phyloP scores from a whole-genome alignment of 2,888 invertebrate species.

The Poecilobothrus nobilitatus region DNA sequence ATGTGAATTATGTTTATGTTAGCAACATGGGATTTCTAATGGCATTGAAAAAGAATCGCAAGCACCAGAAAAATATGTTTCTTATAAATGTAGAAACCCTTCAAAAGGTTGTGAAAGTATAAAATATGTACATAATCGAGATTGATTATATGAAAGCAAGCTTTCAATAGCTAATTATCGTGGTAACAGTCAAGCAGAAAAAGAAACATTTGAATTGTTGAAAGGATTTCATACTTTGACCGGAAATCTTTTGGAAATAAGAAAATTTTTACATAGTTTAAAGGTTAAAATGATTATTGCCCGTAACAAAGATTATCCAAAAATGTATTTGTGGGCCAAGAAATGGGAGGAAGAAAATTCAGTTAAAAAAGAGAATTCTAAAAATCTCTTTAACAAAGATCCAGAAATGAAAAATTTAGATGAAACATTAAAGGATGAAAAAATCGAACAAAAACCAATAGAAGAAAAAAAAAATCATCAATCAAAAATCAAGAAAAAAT shows the following conservation, averaged over 20 bases:
- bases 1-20: conserved; percentile 90
- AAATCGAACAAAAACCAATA: conserved; percentile 11
- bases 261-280: conserved; percentile 63
- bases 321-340: conserved; percentile 78
- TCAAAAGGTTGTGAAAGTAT: conserved; percentile 60
- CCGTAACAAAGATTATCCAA: conserved; percentile 72
- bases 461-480: too few relatives aligned
- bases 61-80: conserved; percentile 87
- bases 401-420: conserved; percentile 18
- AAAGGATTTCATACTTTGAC: conserved; percentile 67
- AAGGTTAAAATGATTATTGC: conserved; percentile 69
- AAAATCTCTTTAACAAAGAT: conserved; percentile 21
- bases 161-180: conserved; percentile 50
- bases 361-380: conserved; percentile 20
- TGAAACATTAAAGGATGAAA: conserved; percentile 11
- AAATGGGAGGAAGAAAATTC: conserved; percentile 56
- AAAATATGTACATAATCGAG: conserved; percentile 78
- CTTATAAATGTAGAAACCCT: conserved; percentile 81
- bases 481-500: too few relatives aligned
- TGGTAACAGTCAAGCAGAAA: conserved; percentile 29
- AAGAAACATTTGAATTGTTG: conserved; percentile 46
- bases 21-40: conserved; percentile 92
- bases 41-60: conserved; percentile 72
- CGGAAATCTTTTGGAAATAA: conserved; percentile 60
- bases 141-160: conserved; percentile 77